These are phyloP conservation scores for Tachina lurida DNA, from an alignment of 2,888 invertebrate species.

Conservation along the genomic window DNA sequence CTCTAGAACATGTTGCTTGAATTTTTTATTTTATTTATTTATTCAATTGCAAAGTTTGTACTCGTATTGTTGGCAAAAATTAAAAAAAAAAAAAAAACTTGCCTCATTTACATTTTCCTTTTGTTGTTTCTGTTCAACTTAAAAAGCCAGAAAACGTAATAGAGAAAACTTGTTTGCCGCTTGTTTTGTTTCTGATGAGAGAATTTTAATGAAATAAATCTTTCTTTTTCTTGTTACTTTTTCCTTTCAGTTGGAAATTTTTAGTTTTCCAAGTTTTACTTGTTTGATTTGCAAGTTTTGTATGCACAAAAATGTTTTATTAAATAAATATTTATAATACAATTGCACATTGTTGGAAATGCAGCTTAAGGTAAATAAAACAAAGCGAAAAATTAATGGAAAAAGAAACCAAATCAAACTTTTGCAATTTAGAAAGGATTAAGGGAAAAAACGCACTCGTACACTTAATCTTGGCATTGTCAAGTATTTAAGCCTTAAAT, in stretches of 20 bases:
- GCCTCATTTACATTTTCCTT: constrained; percentile 64
- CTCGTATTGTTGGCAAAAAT: constrained; percentile 40
- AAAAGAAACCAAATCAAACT: constrained; percentile 55
- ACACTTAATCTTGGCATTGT: not conserved
- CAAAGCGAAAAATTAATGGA: constrained; percentile 23
- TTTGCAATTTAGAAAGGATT: constrained; percentile 42
- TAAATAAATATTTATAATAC: constrained; percentile 66
- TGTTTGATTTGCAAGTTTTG: constrained; percentile 47
- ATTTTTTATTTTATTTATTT: constrained; percentile 15
- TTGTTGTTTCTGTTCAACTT: constrained; percentile 28
- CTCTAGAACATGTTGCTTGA: constrained; percentile 15
- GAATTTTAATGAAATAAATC: constrained; percentile 68
- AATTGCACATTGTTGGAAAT: constrained; percentile 31
- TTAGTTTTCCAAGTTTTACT: constrained; percentile 36
- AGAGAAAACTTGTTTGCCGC: constrained; percentile 55
- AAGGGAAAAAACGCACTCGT: not conserved
- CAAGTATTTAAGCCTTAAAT: not conserved
- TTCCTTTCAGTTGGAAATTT: constrained; percentile 32
- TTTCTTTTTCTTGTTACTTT: constrained; percentile 30
- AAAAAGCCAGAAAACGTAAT: constrained; percentile 25
- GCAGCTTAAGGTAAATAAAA: constrained; percentile 51
- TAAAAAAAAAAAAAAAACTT: constrained; percentile 33
- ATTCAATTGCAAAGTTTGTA: constrained; percentile 39
- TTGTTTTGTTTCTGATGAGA: constrained; percentile 55
- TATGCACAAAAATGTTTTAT: constrained; percentile 60